Evolutionary conservation across 2,888 invertebrate species (phyloP).

Genomic region (Hoplodrina ambigua): DNA sequence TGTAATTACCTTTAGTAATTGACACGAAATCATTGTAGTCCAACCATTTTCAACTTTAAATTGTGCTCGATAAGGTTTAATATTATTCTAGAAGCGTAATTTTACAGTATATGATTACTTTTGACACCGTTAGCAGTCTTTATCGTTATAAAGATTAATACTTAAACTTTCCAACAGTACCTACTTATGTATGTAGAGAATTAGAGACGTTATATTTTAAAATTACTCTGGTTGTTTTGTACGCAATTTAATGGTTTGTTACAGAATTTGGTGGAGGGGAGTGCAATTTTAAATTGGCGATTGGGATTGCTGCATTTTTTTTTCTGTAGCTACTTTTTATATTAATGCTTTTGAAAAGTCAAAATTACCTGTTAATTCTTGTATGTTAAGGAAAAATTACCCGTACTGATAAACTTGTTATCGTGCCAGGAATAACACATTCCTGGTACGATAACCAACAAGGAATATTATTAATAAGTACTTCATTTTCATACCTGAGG

Average conservation of each 20-base stretch:
- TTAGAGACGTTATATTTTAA: too few species aligned
- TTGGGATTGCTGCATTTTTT: too few species aligned
- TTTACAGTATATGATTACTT: constrained; percentile 34
- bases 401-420: constrained; percentile 1
- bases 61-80: constrained; percentile 20
- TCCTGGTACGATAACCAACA: constrained; percentile 8
- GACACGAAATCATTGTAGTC: constrained; percentile 35
- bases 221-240: too few species aligned
- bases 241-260: too few species aligned
- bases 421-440: too few species aligned
- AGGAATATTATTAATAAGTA: constrained; percentile 6
- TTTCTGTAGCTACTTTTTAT: neutral
- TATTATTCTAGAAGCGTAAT: constrained; percentile 20
- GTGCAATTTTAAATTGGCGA: too few species aligned
- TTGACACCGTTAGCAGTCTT: constrained; percentile 23
- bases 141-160: constrained; percentile 32
- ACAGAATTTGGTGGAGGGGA: too few species aligned
- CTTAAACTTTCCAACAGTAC: constrained; percentile 43
- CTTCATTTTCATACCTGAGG: neutral
- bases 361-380: constrained; percentile 2
- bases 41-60: constrained; percentile 30
- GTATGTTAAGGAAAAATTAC: constrained; percentile 20
- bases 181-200: neutral
- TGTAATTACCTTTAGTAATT: constrained; percentile 41
- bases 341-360: neutral